Evolutionary conservation across 2,797 vertebrate genomes (phyloP), one percentile per base, ranked within the genome.

Genomic region (Platalea minor): DNA sequence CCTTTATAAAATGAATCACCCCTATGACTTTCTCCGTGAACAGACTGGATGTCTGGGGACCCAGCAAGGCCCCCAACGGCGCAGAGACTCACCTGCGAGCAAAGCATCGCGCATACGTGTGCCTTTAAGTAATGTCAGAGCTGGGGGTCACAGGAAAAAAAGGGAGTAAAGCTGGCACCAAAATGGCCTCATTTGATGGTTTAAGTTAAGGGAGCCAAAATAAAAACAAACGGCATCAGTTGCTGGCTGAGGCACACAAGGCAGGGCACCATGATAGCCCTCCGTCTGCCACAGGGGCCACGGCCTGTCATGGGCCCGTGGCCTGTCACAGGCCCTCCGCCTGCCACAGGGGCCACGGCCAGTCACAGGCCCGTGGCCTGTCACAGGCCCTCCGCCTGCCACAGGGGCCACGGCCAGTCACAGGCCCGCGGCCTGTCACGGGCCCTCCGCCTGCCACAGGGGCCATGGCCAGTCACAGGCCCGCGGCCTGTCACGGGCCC

Each of bases 151-250:
- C 4, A 0, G 25, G 16, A 23, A 11, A 46, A 16, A 1, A 2
- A 4, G 5, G 13, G 3, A 25, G 5, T 17, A 29, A 33, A 43
- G 9, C 35, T 3, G 11, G 35, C 50, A 29, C 21, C 48, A 6
- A 13, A 45, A 13, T 0, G 1, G 57, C 46, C 64, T 60, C 35
- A 4, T 37, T 18, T 3, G 4, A 45, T 4, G 3, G 11, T 6
- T 4, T 11, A 41, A 43, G 29, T 33, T 33, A 12, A 48, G 25
- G 20, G 11, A 72, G 37, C 7, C 60, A 53, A 53, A 83, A 51
- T 3, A 4, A 43, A 54, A 29, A 3, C 2, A 9, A 21, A 21
- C 0, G 1, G 57, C 10, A 5, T 1, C 4, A 0, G 28, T 8
- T 21, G 28, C 35, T 10, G 29, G 21, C 37, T 9, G 26, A 39